Evolutionary conservation across 2,888 invertebrate genomes (phyloP), one percentile per base, ranked within the genome.

Genomic region (Rhimphoctona megacephalus): DNA sequence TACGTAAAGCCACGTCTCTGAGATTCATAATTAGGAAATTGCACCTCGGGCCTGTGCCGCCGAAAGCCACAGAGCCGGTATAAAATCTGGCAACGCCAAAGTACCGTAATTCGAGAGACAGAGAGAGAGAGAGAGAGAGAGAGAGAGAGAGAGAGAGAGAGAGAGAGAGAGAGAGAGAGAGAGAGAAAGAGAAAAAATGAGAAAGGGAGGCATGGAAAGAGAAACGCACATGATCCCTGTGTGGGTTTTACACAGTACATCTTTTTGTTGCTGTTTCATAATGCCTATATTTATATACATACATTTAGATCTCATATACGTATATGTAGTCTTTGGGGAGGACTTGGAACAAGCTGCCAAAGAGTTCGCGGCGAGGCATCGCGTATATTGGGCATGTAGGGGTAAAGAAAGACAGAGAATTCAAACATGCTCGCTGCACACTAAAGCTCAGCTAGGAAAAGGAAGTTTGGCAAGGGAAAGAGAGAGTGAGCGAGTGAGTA

Each of bases 21-120:
- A 77, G 70, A 57, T 64, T 83, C 86, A 79, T 86, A 86, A 86
- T 86, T 86, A 81, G 84, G 84, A 86, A 86, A 86, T 84, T 86
- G 86, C 86, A 84, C 84, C 86, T 84, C 79, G 69, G 79, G 74
- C 74, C 57, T 54, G 64, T 57, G 39, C 84, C 54, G 74, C 77
- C 74, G 76, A 84, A 84, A 81, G 83, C 86, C 81, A 39, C 86
- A 80, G 66, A 81, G 77, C 61, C 74, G 25, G 69, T 43, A 74
- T 79, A 46, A 70, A 83, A 83, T 76, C 61, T 64, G 83, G 78
- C 49, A 76, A 64, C 54, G 46, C 22, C 57, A 79, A 61, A 66
- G 69, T 33, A 57, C 36, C 46, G 43, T 46, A 30, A 46, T 54
- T 25, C 39, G 7, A 79, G 43, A 30, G 43, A 52, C 49, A 66